Base-by-base conservation (phyloP, 2,113 vertebrate species). In the Halichoeres trimaculatus region DNA sequence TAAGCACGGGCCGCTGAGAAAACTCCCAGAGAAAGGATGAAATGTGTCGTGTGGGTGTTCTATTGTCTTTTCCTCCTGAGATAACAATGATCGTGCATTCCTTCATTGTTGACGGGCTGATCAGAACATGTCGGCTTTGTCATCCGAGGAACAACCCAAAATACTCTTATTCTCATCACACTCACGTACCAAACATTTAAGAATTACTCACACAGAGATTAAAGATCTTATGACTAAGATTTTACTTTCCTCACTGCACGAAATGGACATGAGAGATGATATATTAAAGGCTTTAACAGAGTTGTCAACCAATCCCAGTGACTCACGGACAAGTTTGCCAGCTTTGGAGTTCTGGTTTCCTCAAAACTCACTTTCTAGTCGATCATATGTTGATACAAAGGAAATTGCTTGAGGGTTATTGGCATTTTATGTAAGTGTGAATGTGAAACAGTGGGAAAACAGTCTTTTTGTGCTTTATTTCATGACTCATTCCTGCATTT, bases 241-340 rank as follows among this genome's bases (percentile, higher is more conserved):
- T 66, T 70, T 5, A 36, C 14, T 78, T 67, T 67, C 3, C 20
- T 20, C 47, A 19, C 36, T 43, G 40, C 23, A 64, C 53, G 60
- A 41, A 58, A 61, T n/a, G 11, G 23, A 16, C 58, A 40, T 43
- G 24, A 24, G 38, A 2, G 10, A 43, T 50, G 17, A 40, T 45
- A 68, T 64, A 41, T 43, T 45, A 14, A 38, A 41, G 20, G 56
- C 20, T 78, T 74, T 2, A n/a, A 82, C 30, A 40, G 30, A n/a
- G 23, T 4, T 61, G 38, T 73, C 23, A 20, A 78, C 71, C 75
- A n/a, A 66, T 62, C 62, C 58, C 71, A 47, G 2, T 84, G 75
- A 81, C 57, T 84, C 74, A 70, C n/a, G 12, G 43, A 75, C 65
- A 47, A n/a, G 66, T 60, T 55, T 72, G 40, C 38, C 68, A 26